These are phyloP conservation scores for Thymallus thymallus DNA, from an alignment of 2,113 vertebrate genomes.

Conservation along the genomic window DNA sequence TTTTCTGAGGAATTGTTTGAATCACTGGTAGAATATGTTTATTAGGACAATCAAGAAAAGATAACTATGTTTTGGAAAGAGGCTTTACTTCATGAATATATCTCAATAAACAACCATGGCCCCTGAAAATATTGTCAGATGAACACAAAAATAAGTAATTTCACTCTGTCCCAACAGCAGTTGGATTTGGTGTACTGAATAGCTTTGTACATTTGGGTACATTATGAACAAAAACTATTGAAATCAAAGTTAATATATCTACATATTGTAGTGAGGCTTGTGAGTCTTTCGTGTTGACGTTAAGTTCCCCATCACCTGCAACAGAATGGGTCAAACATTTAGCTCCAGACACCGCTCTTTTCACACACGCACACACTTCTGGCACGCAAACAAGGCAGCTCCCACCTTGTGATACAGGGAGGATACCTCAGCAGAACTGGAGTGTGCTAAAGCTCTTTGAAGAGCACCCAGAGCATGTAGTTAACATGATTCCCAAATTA, in stretches of 20 bases:
- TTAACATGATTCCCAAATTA: conserved; percentile 24
- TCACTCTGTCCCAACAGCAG: neutral
- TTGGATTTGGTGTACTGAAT: neutral
- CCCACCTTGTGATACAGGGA: neutral
- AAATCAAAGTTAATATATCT: neutral
- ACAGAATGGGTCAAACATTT: neutral
- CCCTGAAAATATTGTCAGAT: neutral
- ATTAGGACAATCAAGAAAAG: no score
- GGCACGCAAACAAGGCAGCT: neutral
- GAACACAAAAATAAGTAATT: neutral
- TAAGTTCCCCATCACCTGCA: neutral
- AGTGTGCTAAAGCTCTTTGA: conserved; percentile 9
- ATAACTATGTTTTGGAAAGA: neutral
- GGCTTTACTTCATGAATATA: neutral
- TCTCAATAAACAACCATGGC: no score
- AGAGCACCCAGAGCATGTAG: conserved; percentile 3
- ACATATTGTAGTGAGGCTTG: neutral
- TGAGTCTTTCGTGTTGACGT: neutral
- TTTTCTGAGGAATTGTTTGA: no score
- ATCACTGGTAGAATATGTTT: no score
- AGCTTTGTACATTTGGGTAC: neutral
- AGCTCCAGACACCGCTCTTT: neutral
- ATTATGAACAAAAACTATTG: neutral
- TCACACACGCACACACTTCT: neutral
- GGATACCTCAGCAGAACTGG: conserved; percentile 11